phyloP scores from a whole-genome alignment of 1,140 invertebrate genomes.

The Macrotrachela quadricornifera region DNA sequence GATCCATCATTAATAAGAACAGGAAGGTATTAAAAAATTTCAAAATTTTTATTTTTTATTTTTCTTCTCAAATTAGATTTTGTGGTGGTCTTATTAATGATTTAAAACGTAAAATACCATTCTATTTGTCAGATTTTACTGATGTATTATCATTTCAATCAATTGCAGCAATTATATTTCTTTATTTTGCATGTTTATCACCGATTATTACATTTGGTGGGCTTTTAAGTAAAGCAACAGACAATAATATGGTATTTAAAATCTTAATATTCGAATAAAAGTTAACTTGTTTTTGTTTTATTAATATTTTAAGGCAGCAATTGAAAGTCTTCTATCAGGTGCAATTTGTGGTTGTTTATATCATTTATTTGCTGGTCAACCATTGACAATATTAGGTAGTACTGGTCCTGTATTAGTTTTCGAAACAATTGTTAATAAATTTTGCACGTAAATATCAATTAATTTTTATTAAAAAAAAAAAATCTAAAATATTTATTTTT shows the following conservation, averaged over 20 bases:
- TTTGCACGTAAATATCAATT: conserved; percentile 49
- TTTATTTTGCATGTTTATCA: conserved; percentile 94
- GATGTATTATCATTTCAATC: conserved; percentile 80
- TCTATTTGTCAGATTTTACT: conserved; percentile 41
- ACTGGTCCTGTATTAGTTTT: conserved; percentile 94
- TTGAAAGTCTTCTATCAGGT: conserved; percentile 85
- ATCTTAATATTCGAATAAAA: neutral
- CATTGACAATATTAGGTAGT: conserved; percentile 83
- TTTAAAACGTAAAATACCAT: conserved; percentile 68
- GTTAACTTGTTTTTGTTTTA: neutral
- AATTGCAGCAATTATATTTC: conserved; percentile 82
- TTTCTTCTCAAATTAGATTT: conserved; percentile 26
- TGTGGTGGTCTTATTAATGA: conserved; percentile 74
- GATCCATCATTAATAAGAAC: conserved; percentile 37
- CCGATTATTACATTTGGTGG: conserved; percentile 93
- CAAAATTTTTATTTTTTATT: neutral
- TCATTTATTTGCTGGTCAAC: conserved; percentile 89
- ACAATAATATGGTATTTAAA: conserved; percentile 57
- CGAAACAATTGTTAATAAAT: conserved; percentile 83
- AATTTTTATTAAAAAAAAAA: conserved; percentile 3
- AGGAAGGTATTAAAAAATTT: conserved; percentile 13
- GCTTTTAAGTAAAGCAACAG: conserved; percentile 73
- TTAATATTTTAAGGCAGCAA: conserved; percentile 45
- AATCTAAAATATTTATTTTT: conserved; percentile 6
- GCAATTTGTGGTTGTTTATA: conserved; percentile 84